phyloP scores from a whole-genome alignment of 2,113 vertebrate species.

The Stercorarius parasiticus region DNA sequence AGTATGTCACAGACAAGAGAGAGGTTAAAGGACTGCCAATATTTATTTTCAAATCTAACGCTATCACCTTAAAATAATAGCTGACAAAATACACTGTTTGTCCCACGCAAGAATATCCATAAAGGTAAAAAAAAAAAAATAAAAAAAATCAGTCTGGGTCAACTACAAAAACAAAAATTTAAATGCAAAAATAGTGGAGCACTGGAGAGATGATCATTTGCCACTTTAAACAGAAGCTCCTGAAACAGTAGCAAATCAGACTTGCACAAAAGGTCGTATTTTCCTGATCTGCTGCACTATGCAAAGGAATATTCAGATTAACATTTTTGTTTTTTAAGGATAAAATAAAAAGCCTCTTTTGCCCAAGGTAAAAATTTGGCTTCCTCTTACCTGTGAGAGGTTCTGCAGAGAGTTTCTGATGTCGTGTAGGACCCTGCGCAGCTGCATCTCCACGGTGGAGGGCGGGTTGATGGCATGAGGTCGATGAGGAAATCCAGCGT shows the following conservation, averaged over 20 bases:
- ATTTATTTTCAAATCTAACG: not conserved
- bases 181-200: not conserved
- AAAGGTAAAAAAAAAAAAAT: not conserved
- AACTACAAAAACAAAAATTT: not conserved
- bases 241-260: not conserved
- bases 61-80: not conserved
- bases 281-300: not conserved
- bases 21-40: not conserved
- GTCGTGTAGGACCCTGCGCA: slow-evolving; percentile 91
- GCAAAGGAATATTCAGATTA: not conserved
- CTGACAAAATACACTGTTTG: not conserved
- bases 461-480: slow-evolving; percentile 62
- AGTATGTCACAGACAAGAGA: not conserved
- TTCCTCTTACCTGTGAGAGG: slow-evolving; percentile 84
- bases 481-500: slow-evolving; percentile 52
- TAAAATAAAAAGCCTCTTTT: not conserved
- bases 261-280: not conserved
- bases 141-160: not conserved
- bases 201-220: not conserved
- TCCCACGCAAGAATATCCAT: not conserved
- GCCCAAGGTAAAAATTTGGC: not conserved
- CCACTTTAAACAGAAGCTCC: not conserved
- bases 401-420: slow-evolving; percentile 90
- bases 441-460: slow-evolving; percentile 90
- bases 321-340: not conserved